phyloP scores from a whole-genome alignment of 1,140 invertebrate species.

The Drosophila neocordata region DNA sequence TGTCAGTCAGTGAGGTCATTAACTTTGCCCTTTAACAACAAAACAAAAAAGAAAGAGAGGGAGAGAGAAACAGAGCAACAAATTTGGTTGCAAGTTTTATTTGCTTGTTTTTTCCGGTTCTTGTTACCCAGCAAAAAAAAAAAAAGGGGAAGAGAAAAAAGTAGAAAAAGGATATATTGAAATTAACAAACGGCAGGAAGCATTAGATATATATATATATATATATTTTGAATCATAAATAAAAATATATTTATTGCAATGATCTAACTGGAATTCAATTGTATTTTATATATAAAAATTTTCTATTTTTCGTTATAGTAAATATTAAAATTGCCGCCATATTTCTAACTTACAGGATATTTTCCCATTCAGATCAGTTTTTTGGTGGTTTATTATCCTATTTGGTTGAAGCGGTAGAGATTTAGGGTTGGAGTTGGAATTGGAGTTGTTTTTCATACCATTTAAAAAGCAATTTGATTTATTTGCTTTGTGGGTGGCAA shows the following conservation, averaged over 20 bases:
- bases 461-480: conserved; percentile 63
- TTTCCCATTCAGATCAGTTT: conserved; percentile 15
- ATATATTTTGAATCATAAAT: no score
- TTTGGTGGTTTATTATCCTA: no score
- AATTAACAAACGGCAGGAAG: no score
- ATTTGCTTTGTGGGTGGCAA: conserved; percentile 44
- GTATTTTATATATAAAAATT: no score
- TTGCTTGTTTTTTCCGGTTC: conserved; percentile 3
- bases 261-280: no score
- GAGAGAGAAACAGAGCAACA: neutral
- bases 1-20: conserved; percentile 56
- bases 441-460: conserved; percentile 19
- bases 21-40: conserved; percentile 35
- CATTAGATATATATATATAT: no score
- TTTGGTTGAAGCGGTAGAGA: neutral
- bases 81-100: conserved; percentile 8
- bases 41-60: neutral
- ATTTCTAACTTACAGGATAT: neutral
- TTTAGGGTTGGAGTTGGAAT: neutral
- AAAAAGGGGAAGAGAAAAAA: neutral
- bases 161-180: no score
- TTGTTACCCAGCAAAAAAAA: neutral
- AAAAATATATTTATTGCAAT: no score
- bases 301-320: no score
- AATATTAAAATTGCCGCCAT: no score